Percentiles rank a stretch among this genome's conserved stretches.
phyloP scores from a whole-genome alignment of 2,888 invertebrate species.

The Anthoptus insignis region DNA sequence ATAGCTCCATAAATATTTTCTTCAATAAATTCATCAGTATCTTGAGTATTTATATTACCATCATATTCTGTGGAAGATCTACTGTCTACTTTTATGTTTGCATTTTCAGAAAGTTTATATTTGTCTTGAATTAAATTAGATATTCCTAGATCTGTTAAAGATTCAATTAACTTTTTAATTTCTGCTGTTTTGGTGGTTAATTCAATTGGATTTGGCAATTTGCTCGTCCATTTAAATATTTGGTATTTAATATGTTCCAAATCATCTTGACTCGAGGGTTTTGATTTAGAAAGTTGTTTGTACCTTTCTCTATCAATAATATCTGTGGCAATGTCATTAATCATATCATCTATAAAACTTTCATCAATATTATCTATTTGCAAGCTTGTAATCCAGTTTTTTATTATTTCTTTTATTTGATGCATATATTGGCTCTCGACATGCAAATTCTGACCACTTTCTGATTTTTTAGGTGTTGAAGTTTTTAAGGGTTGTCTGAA shows the following conservation, averaged over 20 bases:
- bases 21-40: constrained; percentile 48
- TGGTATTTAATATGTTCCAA: constrained; percentile 65
- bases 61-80: not conserved
- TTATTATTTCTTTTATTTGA: constrained; percentile 19
- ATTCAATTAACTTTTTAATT: constrained; percentile 50
- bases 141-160: constrained; percentile 34
- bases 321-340: constrained; percentile 56
- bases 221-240: constrained; percentile 58
- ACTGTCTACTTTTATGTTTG: not conserved
- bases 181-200: constrained; percentile 48
- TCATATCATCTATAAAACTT: constrained; percentile 47
- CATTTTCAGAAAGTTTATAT: not conserved
- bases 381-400: constrained; percentile 19
- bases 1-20: constrained; percentile 52
- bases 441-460: not conserved
- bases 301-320: constrained; percentile 63
- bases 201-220: constrained; percentile 48
- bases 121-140: constrained; percentile 1
- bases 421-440: constrained; percentile 16
- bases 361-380: constrained; percentile 37
- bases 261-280: constrained; percentile 55
- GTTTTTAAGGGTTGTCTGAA: constrained; percentile 21
- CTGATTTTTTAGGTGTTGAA: constrained; percentile 20
- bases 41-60: constrained; percentile 34
- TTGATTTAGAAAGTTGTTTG: constrained; percentile 55